Base-by-base conservation (phyloP, 2,113 vertebrate species). In the Hepsetus odoe region DNA sequence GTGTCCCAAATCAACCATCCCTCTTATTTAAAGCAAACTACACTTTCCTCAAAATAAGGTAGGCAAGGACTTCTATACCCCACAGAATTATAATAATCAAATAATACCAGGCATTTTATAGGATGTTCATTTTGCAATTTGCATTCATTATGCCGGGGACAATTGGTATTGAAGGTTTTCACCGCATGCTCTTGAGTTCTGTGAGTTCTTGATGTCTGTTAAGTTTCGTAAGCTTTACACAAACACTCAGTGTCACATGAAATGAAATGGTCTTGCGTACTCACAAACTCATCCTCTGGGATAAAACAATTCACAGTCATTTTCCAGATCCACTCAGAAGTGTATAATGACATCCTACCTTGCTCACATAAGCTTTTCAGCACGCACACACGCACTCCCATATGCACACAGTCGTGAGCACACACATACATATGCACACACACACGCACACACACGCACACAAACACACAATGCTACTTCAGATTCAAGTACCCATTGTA, bases 401-500 rank as follows among this genome's bases (percentile, higher is more conserved):
- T n/a, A n/a, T n/a, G n/a, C n/a, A n/a, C n/a, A n/a, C n/a, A n/a
- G n/a, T n/a, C n/a, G n/a, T n/a, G n/a, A n/a, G 26, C 51, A 72
- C 61, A 67, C 30, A 46, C 22, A 20, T 20, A 30, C 26, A 55
- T 16, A 65, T 11, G 72, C 49, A 32, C 28, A 28, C 51, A 42
- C 20, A 40, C 42, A 55, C 51, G 24, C 51, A 55, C n/a, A 11
- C 49, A n/a, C 49, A n/a, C 40, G 20, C n/a, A 61, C 59, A 32
- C 68, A 68, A 42, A 32, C 72, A 58, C 74, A 68, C 71, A 82
- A 76, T 49, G 44, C 44, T 65, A 72, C 74, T 82, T 75, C 67
- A 81, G 74, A 58, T 35, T 78, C 44, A 74, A 80, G 74, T 51
- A 77, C 83, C 65, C 58, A 76, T 77, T 84, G 65, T 84, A 79